These are phyloP conservation scores for Isotomurus palustris DNA, from an alignment of 2,888 invertebrate genomes.

Conservation along the genomic window DNA sequence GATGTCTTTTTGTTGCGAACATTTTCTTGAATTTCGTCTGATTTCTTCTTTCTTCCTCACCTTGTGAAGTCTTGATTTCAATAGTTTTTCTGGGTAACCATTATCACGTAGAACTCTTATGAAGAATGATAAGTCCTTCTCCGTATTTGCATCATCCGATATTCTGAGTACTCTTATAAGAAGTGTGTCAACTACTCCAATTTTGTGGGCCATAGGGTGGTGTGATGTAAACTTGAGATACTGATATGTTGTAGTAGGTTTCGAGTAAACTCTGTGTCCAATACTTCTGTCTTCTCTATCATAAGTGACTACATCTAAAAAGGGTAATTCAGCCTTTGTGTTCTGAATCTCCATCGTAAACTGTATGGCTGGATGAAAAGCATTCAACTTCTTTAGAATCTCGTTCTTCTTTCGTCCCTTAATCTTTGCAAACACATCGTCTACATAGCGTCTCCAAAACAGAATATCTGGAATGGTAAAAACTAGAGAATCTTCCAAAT, in stretches of 20 bases:
- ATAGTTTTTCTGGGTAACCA: slow-evolving; percentile 6
- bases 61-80: slow-evolving; percentile 1
- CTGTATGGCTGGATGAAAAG: background rate
- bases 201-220: slow-evolving; percentile 4
- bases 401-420: background rate
- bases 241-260: background rate
- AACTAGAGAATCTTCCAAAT: background rate
- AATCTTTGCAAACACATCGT: slow-evolving; percentile 3
- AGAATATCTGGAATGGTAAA: background rate
- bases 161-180: background rate
- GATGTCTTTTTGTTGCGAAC: background rate
- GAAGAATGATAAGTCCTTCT: slow-evolving; percentile 9
- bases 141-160: slow-evolving; percentile 1
- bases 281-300: background rate
- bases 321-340: background rate
- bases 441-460: slow-evolving; percentile 1
- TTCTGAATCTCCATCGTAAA: slow-evolving; percentile 6
- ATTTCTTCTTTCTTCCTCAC: background rate
- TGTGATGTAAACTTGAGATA: background rate
- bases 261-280: background rate
- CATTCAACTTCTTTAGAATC: background rate
- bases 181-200: slow-evolving; percentile 2
- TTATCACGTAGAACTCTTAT: background rate
- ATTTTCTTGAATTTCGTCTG: background rate
- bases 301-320: background rate